Percentiles rank a stretch among this genome's conserved stretches.
Conservation (phyloP, 2,797 vertebrate species). For the Sebastolobus altivelis region DNA sequence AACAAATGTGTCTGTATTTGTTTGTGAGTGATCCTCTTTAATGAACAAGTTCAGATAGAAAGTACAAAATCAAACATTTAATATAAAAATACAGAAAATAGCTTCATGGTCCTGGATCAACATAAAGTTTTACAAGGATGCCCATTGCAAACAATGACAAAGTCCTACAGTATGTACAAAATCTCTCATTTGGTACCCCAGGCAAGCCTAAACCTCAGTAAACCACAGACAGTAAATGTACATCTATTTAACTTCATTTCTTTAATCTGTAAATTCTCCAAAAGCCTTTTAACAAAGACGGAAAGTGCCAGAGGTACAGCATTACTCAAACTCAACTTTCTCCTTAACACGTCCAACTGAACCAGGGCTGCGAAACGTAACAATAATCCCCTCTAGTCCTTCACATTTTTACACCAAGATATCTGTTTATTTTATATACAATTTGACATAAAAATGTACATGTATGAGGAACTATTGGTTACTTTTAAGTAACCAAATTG, state of each 20-base stretch:
- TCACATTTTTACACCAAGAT: not conserved
- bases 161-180: not conserved
- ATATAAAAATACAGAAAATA: slow-evolving; percentile 31
- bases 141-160: not conserved
- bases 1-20: not conserved
- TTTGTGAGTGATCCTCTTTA: slow-evolving; percentile 58
- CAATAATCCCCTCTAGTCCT: not conserved
- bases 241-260: slow-evolving; percentile 7
- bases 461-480: not conserved
- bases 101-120: not conserved
- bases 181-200: not conserved
- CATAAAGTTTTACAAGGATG: not conserved
- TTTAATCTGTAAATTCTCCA: not conserved
- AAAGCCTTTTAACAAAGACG: slow-evolving; percentile 4
- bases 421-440: not conserved
- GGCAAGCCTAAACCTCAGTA: not conserved
- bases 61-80: slow-evolving; percentile 44
- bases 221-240: not conserved
- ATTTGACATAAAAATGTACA: not conserved
- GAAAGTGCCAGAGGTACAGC: slow-evolving; percentile 24
- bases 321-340: not conserved
- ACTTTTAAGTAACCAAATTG: not conserved
- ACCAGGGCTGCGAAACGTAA: not conserved
- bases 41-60: slow-evolving; percentile 40
- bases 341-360: not conserved